Evolutionary conservation across 2,113 vertebrate species (phyloP).

Genomic region (Antechinus stuartii): DNA sequence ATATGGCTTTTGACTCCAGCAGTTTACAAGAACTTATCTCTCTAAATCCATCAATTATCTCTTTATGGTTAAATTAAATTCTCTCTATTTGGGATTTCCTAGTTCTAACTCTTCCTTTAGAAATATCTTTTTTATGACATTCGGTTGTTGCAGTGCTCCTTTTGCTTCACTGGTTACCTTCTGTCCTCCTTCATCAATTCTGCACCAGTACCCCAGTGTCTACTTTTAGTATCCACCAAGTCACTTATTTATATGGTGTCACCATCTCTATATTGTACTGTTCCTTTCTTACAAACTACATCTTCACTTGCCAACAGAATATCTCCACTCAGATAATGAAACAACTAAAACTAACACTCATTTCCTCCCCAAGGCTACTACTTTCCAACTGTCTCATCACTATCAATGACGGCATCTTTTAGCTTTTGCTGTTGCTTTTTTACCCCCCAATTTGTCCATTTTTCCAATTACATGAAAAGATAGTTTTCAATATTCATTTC

Average conservation of each 20-base stretch:
- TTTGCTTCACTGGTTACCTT: background rate
- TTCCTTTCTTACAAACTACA: background rate
- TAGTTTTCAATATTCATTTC: no score
- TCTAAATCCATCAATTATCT: background rate
- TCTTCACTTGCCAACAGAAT: background rate
- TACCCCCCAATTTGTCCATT: no score
- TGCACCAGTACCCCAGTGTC: background rate
- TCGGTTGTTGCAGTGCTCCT: accelerated
- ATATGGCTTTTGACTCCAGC: background rate
- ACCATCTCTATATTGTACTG: background rate
- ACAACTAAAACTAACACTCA: background rate
- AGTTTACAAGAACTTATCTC: background rate
- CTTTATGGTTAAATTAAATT: background rate
- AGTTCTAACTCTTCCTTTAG: background rate
- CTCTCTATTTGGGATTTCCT: background rate
- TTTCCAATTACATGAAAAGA: no score
- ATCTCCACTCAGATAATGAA: background rate
- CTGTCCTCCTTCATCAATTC: background rate
- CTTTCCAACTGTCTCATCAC: background rate
- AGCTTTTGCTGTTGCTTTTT: background rate
- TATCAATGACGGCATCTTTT: background rate
- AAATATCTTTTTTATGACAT: background rate
- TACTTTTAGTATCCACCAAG: background rate
- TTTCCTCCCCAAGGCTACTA: background rate
- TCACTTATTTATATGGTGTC: background rate